phyloP scores from a whole-genome alignment of 1,140 invertebrate species.

The Dysdera silvatica region DNA sequence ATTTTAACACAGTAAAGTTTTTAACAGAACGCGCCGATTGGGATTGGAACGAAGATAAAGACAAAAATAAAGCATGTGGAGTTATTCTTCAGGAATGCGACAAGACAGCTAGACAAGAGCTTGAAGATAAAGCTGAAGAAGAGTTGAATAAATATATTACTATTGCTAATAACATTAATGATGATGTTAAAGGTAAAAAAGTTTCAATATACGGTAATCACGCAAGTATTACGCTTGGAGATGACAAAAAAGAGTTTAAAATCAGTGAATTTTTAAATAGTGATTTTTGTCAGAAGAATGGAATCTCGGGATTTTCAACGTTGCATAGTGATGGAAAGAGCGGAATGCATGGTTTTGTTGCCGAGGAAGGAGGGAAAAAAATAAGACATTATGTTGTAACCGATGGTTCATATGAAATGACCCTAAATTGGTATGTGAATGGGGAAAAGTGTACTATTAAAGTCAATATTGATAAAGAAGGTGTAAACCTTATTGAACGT shows the following conservation, averaged over 20 bases:
- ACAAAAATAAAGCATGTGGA: slow-evolving; percentile 1
- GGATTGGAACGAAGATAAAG: slow-evolving; percentile 4
- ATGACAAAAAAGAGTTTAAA: slow-evolving; percentile 5
- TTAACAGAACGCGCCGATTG: not conserved
- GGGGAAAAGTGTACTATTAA: not conserved
- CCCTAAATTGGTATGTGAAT: slow-evolving; percentile 1
- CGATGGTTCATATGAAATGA: slow-evolving; percentile 5
- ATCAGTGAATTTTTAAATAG: slow-evolving; percentile 5
- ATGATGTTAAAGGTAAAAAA: too few species aligned
- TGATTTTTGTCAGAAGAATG: slow-evolving; percentile 8
- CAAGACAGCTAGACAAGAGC: not conserved
- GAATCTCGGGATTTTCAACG: not conserved
- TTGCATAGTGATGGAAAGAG: not conserved
- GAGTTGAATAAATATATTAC: not conserved
- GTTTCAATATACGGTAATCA: not conserved
- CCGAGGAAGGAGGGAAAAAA: slow-evolving; percentile 2
- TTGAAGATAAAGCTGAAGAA: not conserved
- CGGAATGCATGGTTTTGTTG: slow-evolving; percentile 2
- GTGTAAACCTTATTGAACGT: not conserved
- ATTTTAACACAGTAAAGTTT: not conserved
- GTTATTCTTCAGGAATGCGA: not conserved
- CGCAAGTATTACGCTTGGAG: not conserved
- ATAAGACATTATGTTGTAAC: slow-evolving; percentile 3
- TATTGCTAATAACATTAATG: too few species aligned
- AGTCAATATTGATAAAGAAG: not conserved